phyloP scores from a whole-genome alignment of 2,797 vertebrate species.

The Hoplostethus atlanticus region DNA sequence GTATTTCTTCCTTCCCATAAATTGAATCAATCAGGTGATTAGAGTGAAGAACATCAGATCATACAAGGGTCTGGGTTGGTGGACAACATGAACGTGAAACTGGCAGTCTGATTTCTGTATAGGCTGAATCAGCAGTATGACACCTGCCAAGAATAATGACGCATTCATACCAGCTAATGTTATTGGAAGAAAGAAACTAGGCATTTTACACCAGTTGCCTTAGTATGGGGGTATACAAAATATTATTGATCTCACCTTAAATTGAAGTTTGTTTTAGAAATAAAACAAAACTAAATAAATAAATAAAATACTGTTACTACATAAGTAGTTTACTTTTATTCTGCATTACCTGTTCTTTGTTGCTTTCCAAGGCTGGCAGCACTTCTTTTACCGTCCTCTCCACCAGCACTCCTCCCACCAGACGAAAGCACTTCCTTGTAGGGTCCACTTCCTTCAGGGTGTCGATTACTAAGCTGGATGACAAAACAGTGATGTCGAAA shows the following conservation, averaged over 20 bases:
- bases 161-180: background rate
- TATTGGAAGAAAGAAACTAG: background rate
- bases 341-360: conserved; percentile 90
- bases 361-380: conserved; percentile 91
- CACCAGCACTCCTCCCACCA: conserved; percentile 94
- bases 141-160: background rate
- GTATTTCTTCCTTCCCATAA: too few relatives aligned
- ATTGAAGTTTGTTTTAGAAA: too few relatives aligned
- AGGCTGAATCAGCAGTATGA: background rate
- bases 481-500: conserved; percentile 1
- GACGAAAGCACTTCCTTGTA: conserved; percentile 91
- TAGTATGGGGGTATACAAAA: background rate
- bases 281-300: too few relatives aligned
- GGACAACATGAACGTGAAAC: too few relatives aligned
- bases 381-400: conserved; percentile 96
- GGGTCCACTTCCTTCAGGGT: conserved; percentile 93
- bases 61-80: too few relatives aligned
- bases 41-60: too few relatives aligned
- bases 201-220: too few relatives aligned
- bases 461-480: conserved; percentile 90
- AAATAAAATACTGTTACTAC: background rate
- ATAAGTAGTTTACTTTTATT: background rate
- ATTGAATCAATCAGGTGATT: too few relatives aligned
- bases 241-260: too few relatives aligned
- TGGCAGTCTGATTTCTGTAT: background rate